These are phyloP conservation scores for Mola mola DNA, from an alignment of 2,113 vertebrate genomes.

Conservation along the genomic window DNA sequence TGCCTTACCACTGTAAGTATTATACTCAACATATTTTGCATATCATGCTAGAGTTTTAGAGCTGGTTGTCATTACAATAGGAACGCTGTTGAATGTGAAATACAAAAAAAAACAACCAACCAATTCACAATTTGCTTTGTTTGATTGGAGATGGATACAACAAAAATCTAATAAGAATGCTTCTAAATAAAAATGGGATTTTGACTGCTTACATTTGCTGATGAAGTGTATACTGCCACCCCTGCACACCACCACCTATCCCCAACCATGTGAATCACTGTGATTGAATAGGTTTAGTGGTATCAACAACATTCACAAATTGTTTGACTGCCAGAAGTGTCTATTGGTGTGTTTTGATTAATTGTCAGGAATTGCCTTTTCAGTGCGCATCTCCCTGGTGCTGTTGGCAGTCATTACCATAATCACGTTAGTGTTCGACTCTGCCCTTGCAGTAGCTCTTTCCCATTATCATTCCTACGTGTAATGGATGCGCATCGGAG, in stretches of 20 bases:
- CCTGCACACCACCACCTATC: conserved; percentile 14
- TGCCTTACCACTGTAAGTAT: neutral
- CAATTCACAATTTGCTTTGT: neutral
- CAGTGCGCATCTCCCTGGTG: conserved; percentile 13
- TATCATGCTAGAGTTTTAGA: neutral
- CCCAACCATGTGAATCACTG: conserved; percentile 40
- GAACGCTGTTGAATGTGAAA: conserved; percentile 14
- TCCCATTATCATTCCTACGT: conserved; percentile 62
- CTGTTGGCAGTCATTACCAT: conserved; percentile 72
- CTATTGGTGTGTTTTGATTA: conserved; percentile 73
- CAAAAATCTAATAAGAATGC: neutral
- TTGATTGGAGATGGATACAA: conserved; percentile 1
- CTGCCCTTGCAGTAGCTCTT: conserved; percentile 69
- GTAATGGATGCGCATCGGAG: conserved; percentile 74
- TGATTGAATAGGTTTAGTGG: conserved; percentile 63
- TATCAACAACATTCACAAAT: conserved; percentile 58
- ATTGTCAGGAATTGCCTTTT: conserved; percentile 59
- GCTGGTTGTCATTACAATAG: conserved; percentile 6
- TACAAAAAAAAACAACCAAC: conserved; percentile 5
- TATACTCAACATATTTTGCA: neutral
- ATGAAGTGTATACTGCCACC: conserved; percentile 44
- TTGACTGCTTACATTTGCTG: conserved; percentile 60
- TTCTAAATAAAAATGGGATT: conserved; percentile 42
- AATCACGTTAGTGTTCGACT: conserved; percentile 72
- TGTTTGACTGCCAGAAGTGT: conserved; percentile 53